Evolutionary conservation across 2,888 invertebrate genomes (phyloP), one percentile per base, ranked within the genome.

Genomic region (Hirtodrosophila duncani): DNA sequence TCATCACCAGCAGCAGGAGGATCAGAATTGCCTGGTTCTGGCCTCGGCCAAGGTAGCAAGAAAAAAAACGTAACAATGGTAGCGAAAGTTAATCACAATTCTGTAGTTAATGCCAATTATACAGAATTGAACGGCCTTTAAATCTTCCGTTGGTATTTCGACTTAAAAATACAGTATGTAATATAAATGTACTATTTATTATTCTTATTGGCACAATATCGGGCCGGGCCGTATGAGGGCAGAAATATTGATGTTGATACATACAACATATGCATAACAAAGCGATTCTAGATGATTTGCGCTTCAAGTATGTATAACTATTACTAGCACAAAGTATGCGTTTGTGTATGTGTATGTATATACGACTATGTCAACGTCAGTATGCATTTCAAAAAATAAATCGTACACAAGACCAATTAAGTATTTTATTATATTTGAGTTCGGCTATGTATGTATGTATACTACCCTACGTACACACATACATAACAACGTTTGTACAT

Each of bases 91-190:
- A 65, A 63, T 36, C 42, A 46, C 10, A 67, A 67, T 13, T 64
- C 39, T 45, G 42, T 36, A 30, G 36, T 27, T 45, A 57, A 74
- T 27, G 33, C 53, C 2, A 74, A 67, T 53, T 42, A 56, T 39
- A 65, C 62, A 14, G 30, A 31, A 17, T 48, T n/a, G n/a, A 51
- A 61, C 23, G 63, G 56, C 20, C 16, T 62, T 29, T 58, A 53
- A 58, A 41, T 53, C 45, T 33, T 52, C 36, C 42, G 44, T 14
- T 17, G 9, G 23, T 10, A 26, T 44, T 14, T 41, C 20, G 3
- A 20, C 6, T 49, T 30, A 16, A 14, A 42, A 36, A 16, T 21
- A 50, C n/a, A n/a, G n/a, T n/a, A 24, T 24, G 24, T 24, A 24
- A 24, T 24, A 24, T 24, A 24, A 24, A 9, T n/a, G 24, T 9